Base-by-base conservation (phyloP, 2,888 invertebrate genomes). In the Belgica antarctica region DNA sequence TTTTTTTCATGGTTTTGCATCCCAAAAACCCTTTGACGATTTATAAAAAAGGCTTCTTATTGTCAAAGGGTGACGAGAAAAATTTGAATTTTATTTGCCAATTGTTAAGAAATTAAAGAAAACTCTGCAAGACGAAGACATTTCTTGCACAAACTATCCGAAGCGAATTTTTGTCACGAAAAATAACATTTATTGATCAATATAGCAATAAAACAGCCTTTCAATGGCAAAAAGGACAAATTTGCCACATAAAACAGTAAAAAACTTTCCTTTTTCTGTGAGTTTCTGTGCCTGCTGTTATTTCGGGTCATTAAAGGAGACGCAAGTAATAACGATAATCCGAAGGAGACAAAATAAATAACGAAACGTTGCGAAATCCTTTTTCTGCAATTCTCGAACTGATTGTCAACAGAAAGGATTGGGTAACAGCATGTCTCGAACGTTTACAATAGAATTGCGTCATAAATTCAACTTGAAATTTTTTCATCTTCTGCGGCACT, bases 221-320 rank as follows among this genome's bases (percentile, higher is more conserved):
- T 52, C 52, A 52, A 52, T 17, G 17, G 22, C 52, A 12, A 22
- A 12, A 22, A 52, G 10, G 46, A 46, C 5, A 52, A 17, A 22
- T 10, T 52, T 52, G 52, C n/a, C 52, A 52, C 52, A 52, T 52
- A 52, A 52, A 52, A 52, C 52, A 52, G 22, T 52, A 52, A 52
- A 52, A 7, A 12, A 8, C 15, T 46, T 5, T 46, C 46, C 4
- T n/a, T 46, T 46, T 46, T n/a, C 46, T n/a, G 41, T 4, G n/a
- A 31, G 10, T 41, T 41, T 22, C 52, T 52, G 2, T 52, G 19
- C 19, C 5, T 19, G 52, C 22, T 3, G 15, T 7, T 41, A 15
- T 41, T 41, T 41, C n/a, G n/a, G 15, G 31, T 31, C 52, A 52
- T 22, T 41, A 41, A 41, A 52, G 34, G 12, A 52, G 19, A 7